A percentile compares a stretch with the other conserved stretches of the same genome.
These are phyloP conservation scores for Pollicipes pollicipes DNA, from an alignment of 1,140 invertebrate genomes.

Conservation along the genomic window DNA sequence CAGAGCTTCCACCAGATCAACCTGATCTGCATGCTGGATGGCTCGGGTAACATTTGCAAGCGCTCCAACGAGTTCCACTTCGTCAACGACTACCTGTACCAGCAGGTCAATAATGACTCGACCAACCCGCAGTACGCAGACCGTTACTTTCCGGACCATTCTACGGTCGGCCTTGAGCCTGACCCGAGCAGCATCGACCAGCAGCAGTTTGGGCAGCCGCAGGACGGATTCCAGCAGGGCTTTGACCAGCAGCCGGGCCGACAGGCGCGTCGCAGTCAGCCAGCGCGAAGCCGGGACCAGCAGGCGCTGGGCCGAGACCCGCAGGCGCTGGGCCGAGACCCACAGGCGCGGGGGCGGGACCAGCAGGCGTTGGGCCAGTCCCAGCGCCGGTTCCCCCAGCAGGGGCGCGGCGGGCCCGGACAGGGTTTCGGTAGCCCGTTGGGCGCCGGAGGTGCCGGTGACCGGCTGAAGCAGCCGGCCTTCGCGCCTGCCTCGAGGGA, in stretches of 20 bases:
- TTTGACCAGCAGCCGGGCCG: not conserved
- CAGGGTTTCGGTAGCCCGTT: no score
- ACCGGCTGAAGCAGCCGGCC: no score
- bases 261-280: not conserved
- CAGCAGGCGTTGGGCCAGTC: no score
- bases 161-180: not conserved
- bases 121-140: constrained; percentile 76
- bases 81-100: constrained; percentile 81
- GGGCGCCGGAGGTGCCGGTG: no score
- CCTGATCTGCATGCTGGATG: constrained; percentile 78
- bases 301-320: no score
- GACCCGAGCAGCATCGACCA: not conserved
- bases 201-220: not conserved
- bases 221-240: not conserved
- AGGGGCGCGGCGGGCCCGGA: no score
- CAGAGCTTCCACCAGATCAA: constrained; percentile 87
- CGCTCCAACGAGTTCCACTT: constrained; percentile 77
- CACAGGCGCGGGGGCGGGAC: no score
- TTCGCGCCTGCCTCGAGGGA: no score
- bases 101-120: constrained; percentile 57
- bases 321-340: no score
- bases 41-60: constrained; percentile 70
- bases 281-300: not conserved
- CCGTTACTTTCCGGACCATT: constrained; percentile 31
- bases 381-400: no score